Conservation (phyloP, 2,888 invertebrate species). For the Trilocha varians region DNA sequence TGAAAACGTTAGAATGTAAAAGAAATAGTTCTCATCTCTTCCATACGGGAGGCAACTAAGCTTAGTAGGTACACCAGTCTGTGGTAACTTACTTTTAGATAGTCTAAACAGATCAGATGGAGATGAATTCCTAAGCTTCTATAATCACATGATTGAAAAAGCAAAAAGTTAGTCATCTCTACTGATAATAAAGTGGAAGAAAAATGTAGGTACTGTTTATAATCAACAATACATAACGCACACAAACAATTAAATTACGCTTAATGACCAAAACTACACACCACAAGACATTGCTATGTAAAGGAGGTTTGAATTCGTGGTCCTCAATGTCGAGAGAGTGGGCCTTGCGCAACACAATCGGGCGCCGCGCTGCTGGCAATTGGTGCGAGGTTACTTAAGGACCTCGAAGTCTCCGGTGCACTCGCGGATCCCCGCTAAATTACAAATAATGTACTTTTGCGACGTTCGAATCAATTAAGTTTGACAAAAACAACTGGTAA, state of each 20-base stretch:
- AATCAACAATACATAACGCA: no score
- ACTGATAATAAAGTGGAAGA: no score
- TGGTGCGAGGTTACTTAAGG: slow-evolving; percentile 64
- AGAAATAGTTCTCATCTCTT: no score
- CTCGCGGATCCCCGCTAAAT: slow-evolving; percentile 9
- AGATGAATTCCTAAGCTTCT: no score
- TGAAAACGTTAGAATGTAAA: no score
- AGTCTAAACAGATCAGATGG: no score
- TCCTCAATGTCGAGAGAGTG: slow-evolving; percentile 69
- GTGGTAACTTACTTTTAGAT: no score
- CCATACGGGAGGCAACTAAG: no score
- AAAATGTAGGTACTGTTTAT: no score
- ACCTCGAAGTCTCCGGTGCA: slow-evolving; percentile 33
- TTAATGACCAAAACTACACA: slow-evolving; percentile 4
- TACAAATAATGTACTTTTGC: background rate
- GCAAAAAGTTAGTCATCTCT: no score
- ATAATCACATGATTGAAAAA: no score
- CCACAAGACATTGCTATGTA: slow-evolving; percentile 16
- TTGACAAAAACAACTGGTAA: slow-evolving; percentile 5
- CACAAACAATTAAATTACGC: background rate
- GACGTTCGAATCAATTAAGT: background rate
- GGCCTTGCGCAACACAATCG: slow-evolving; percentile 34
- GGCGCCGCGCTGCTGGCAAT: slow-evolving; percentile 32
- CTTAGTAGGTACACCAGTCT: no score
- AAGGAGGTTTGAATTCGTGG: slow-evolving; percentile 23